Evolutionary conservation across 2,888 invertebrate genomes (phyloP).

Genomic region (Ashinkailepas kermadecensis): DNA sequence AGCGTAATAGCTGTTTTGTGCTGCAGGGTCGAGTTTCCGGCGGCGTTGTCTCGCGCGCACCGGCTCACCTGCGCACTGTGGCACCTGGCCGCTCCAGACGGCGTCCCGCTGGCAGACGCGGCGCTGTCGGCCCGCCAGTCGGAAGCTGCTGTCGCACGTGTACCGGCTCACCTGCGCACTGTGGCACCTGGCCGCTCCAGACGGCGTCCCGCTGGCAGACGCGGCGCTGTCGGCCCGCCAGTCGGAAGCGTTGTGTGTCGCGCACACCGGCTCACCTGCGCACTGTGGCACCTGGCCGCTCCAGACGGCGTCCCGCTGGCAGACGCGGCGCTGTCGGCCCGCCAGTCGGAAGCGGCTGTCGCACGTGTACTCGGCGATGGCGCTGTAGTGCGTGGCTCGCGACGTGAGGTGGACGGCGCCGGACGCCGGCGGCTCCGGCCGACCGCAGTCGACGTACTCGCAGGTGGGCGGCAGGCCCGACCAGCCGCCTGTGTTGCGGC

Average conservation of each 20-base stretch:
- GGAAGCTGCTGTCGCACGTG: constrained; percentile 70
- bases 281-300: constrained; percentile 73
- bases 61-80: constrained; percentile 61
- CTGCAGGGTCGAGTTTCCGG: too few relatives aligned
- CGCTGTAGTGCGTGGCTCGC: constrained; percentile 80
- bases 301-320: constrained; percentile 85
- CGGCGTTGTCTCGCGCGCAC: too few relatives aligned
- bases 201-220: constrained; percentile 80
- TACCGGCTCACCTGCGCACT: constrained; percentile 65
- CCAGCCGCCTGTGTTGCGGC: constrained; percentile 78
- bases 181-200: constrained; percentile 76
- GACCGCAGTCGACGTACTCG: constrained; percentile 79
- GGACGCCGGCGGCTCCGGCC: constrained; percentile 51
- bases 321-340: constrained; percentile 71
- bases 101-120: constrained; percentile 78
- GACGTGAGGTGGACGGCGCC: constrained; percentile 42
- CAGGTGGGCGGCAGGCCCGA: constrained; percentile 74
- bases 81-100: constrained; percentile 79
- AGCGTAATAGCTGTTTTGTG: too few relatives aligned
- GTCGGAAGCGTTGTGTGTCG: constrained; percentile 52
- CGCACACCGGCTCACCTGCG: constrained; percentile 50
- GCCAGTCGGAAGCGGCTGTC: constrained; percentile 69
- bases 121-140: constrained; percentile 72
- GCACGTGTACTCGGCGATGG: constrained; percentile 75
- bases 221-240: constrained; percentile 73